These are phyloP conservation scores for Phytoseiulus persimilis DNA, from an alignment of 2,888 invertebrate species.

Conservation along the genomic window DNA sequence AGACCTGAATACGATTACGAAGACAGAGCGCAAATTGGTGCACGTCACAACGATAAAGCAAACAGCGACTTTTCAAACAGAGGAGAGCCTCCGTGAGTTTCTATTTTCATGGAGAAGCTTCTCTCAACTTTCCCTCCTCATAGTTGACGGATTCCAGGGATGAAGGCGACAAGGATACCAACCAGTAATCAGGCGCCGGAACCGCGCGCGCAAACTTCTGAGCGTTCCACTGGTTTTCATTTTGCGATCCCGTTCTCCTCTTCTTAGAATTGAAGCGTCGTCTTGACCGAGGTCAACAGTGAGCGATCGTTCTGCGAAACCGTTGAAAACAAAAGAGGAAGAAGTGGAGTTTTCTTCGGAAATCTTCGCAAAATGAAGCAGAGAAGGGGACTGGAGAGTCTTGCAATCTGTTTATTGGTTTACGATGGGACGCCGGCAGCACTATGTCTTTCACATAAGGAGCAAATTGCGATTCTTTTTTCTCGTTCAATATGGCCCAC, in stretches of 20 bases:
- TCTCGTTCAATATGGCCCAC: neutral
- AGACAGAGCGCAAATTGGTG: neutral
- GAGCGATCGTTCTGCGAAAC: neutral
- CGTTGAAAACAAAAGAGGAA: neutral
- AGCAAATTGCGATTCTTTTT: conserved; percentile 5
- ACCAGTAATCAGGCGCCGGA: no score
- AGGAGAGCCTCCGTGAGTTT: neutral
- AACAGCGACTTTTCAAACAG: neutral
- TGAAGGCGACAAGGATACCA: no score
- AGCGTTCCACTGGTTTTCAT: no score
- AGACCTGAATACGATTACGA: neutral
- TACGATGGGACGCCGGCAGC: neutral
- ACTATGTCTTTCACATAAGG: neutral
- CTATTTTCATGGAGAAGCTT: no score
- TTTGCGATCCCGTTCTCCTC: neutral
- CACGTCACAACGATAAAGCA: neutral
- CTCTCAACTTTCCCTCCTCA: no score
- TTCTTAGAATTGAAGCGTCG: neutral
- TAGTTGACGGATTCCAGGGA: no score
- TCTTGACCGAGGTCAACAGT: neutral
- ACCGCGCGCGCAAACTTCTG: no score
- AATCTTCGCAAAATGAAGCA: neutral
- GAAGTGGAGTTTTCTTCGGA: neutral
- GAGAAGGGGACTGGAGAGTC: neutral
- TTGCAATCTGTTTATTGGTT: neutral